phyloP scores from a whole-genome alignment of 53 echinoderm and acorn worm species.

The Pentamera pediparva region DNA sequence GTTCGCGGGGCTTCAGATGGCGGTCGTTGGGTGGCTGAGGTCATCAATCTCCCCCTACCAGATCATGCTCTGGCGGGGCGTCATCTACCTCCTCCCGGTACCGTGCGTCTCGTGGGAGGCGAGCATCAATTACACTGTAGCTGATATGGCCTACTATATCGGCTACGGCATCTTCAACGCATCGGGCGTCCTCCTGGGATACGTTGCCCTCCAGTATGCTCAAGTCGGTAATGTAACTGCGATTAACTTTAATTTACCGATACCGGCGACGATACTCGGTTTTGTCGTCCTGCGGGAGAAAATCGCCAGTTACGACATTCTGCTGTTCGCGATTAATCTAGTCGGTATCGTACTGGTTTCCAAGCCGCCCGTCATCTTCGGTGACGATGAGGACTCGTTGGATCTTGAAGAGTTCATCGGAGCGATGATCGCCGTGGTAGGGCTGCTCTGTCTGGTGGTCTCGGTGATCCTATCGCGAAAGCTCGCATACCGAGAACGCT shows the following conservation, averaged over 20 bases:
- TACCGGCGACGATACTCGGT: neutral
- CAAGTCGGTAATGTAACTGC: conserved; percentile 1
- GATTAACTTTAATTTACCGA: neutral
- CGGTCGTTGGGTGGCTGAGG: neutral
- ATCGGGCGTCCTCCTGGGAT: neutral
- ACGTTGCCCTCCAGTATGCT: neutral
- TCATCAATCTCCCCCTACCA: neutral
- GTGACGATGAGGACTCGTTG: neutral
- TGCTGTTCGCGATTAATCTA: neutral
- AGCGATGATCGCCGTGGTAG: neutral
- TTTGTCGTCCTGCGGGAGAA: neutral
- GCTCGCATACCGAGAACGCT: neutral
- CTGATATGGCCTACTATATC: neutral
- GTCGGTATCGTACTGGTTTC: neutral
- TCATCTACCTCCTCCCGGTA: neutral
- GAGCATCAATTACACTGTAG: neutral
- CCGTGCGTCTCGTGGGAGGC: neutral
- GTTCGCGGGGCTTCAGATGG: neutral
- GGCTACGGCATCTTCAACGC: neutral
- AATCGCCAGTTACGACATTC: neutral
- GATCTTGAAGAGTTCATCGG: neutral
- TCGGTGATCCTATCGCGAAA: neutral
- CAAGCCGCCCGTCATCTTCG: conserved; percentile 1
- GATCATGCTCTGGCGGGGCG: neutral
- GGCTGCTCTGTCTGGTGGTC: neutral